Conservation (phyloP, 2,888 invertebrate species). For the Erpobdella octoculata region DNA sequence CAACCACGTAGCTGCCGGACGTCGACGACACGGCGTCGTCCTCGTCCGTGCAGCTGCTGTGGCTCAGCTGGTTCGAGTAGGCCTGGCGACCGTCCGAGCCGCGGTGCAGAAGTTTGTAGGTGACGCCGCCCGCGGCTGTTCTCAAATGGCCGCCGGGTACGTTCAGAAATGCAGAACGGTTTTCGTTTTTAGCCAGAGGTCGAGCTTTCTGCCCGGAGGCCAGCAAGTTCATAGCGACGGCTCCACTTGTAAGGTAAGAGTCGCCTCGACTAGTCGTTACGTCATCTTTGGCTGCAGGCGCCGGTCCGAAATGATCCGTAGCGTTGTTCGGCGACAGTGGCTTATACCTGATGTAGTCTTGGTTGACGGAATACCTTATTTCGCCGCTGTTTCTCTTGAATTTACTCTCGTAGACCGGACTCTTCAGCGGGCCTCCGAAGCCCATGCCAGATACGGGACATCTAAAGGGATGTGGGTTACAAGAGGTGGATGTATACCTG, state of each 20-base stretch:
- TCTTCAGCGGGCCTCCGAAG: neutral
- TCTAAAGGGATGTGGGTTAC: neutral
- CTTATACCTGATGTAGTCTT: neutral
- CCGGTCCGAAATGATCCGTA: too few relatives aligned
- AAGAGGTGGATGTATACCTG: neutral
- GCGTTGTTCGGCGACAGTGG: neutral
- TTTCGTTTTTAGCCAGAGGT: neutral
- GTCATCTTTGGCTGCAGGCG: too few relatives aligned
- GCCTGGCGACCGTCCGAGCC: neutral
- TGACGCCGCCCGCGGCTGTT: too few relatives aligned
- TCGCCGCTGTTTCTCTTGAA: neutral
- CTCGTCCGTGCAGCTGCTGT: constrained; percentile 7
- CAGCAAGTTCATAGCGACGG: too few relatives aligned
- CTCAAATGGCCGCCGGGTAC: neutral
- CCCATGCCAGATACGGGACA: neutral
- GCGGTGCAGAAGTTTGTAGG: neutral
- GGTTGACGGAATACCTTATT: neutral
- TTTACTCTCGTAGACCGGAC: constrained; percentile 1
- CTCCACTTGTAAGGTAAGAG: too few relatives aligned
- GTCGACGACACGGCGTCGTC: constrained; percentile 12
- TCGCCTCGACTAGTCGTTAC: too few relatives aligned
- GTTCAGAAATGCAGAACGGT: neutral
- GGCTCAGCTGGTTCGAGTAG: neutral
- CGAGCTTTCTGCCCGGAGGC: too few relatives aligned
- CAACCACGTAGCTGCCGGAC: constrained; percentile 12